These are phyloP conservation scores for Rallus limicola DNA, from an alignment of 2,113 vertebrate species.

Conservation along the genomic window DNA sequence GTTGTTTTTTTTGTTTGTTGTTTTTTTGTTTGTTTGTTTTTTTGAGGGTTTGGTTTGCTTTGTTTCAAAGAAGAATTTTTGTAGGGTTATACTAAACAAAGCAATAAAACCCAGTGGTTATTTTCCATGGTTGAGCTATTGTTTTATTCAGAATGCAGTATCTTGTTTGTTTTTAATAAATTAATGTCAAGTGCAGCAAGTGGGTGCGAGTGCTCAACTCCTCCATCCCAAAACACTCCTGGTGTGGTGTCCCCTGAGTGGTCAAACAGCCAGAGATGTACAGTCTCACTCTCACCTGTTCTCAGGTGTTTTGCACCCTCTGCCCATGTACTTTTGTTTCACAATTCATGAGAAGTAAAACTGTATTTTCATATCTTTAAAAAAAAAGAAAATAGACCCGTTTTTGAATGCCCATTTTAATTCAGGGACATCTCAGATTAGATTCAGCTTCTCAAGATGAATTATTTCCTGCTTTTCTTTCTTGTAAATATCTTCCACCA, in stretches of 20 bases:
- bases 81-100: neutral
- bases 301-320: neutral
- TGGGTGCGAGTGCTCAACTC: neutral
- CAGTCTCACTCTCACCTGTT: neutral
- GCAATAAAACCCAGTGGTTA: neutral
- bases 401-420: slow-evolving; percentile 7
- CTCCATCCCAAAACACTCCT: neutral
- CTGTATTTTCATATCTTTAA: neutral
- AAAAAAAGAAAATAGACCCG: neutral
- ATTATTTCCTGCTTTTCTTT: slow-evolving; percentile 76
- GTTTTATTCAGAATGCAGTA: neutral
- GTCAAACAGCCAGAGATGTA: neutral
- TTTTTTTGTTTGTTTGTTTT: neutral
- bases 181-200: slow-evolving; percentile 1
- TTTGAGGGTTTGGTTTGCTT: neutral
- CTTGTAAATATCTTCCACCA: slow-evolving; percentile 71
- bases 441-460: slow-evolving; percentile 61
- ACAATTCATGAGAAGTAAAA: neutral
- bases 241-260: neutral
- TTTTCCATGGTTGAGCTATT: neutral
- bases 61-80: neutral
- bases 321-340: neutral
- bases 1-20: too few relatives aligned
- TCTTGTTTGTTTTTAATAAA: neutral
- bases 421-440: neutral